Conservation (phyloP, 1,140 invertebrate species). For the Cepaea nemoralis region DNA sequence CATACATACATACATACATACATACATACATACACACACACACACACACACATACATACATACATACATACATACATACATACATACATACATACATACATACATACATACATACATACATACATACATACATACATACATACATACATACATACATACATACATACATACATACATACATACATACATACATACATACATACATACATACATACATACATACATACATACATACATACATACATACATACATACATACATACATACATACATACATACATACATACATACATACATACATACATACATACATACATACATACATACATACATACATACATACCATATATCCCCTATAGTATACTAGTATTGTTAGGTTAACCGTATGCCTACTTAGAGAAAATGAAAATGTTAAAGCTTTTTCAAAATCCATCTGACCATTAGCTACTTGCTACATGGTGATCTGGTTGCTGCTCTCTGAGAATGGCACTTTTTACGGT, state of each 20-base stretch:
- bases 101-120: constrained; percentile 9
- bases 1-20: constrained; percentile 15
- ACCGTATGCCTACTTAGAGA: too few relatives aligned
- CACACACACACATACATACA: constrained; percentile 10
- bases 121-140: constrained; percentile 25
- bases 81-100: not conserved
- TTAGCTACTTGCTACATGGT: too few relatives aligned
- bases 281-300: constrained; percentile 25
- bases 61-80: constrained; percentile 17
- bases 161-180: constrained; percentile 9
- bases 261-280: not conserved
- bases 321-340: not conserved
- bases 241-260: constrained; percentile 7
- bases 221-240: constrained; percentile 15
- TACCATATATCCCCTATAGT: too few relatives aligned
- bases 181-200: constrained; percentile 15
- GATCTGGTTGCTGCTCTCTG: too few relatives aligned
- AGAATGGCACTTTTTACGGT: too few relatives aligned
- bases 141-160: not conserved
- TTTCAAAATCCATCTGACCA: too few relatives aligned
- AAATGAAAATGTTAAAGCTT: too few relatives aligned
- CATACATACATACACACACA: constrained; percentile 13
- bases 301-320: not conserved
- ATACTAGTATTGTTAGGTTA: too few relatives aligned
- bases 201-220: constrained; percentile 15